Base-by-base conservation (phyloP, 2,888 invertebrate species). In the Eurytoma californica region DNA sequence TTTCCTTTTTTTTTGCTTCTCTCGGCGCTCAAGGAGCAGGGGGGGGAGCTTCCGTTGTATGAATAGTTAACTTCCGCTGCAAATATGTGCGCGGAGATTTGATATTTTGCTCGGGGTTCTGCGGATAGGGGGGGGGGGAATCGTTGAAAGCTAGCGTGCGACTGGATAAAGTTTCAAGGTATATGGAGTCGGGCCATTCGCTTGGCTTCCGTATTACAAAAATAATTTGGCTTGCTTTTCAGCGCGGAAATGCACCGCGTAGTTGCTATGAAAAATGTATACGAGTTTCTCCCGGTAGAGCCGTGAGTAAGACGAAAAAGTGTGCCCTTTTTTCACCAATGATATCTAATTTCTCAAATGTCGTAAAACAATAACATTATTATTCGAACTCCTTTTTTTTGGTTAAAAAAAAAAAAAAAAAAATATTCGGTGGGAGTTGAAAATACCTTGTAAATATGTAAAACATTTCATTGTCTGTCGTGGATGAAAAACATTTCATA, bases 161-260 rank as follows among this genome's bases (percentile, higher is more conserved):
- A 20, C 16, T 24, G 72, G 60, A 66, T 60, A 72, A 30, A 58
- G 58, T 77, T 72, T 66, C 66, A 24, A 49, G 14, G 9, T 53
- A 53, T 65, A 49, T 16, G 12, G 9, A 30, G 55, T n/a, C 39
- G 30, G 53, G 53, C 18, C 51, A 67, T 39, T 53, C 68, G 49
- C 55, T 67, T 53, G 47, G 53, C 53, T 68, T 70, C 55, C 39
- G 20, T 65, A 69, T 79, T 68, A 72, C 67, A 79, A 79, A 73
- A 74, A 79, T 68, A 74, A 79, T 79, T 79, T 79, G 28, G 53
- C 73, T 51, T 53, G 63, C 63, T 79, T 79, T 73, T 69, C 49
- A 73, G 57, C 51, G 7, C 30, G 20, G 49, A 65, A 66, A 66
- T 57, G 53, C 67, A 60, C 20, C 20, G 67, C 60, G 30, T 51